Conservation (phyloP, 2,797 vertebrate species). For the Thripadectes ignobilis region DNA sequence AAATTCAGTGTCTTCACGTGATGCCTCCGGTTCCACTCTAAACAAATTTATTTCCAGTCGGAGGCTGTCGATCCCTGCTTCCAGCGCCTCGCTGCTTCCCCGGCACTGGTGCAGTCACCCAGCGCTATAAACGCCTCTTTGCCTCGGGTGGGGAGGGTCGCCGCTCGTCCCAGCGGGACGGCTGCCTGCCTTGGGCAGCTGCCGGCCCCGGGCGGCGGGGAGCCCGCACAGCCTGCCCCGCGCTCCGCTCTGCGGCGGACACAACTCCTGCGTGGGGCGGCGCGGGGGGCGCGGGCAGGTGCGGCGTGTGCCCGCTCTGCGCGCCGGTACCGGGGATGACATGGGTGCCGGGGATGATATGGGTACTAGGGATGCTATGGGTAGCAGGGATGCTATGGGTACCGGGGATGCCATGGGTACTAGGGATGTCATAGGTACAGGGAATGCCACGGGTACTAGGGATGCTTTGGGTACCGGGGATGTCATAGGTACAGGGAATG, state of each 20-base stretch:
- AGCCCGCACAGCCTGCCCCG: neutral
- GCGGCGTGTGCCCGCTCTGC: neutral
- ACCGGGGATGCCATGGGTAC: neutral
- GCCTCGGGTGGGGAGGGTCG: neutral
- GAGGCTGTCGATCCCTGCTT: neutral
- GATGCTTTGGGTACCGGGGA: neutral
- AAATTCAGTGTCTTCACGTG: neutral
- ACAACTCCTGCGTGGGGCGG: accelerated
- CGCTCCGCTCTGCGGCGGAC: neutral
- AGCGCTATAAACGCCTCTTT: accelerated
- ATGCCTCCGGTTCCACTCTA: neutral
- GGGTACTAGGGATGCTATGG: too few relatives aligned
- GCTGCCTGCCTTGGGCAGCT: neutral
- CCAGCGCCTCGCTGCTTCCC: neutral
- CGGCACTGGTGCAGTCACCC: neutral
- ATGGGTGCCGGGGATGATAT: too few relatives aligned
- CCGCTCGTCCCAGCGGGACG: neutral
- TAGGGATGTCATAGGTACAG: too few relatives aligned
- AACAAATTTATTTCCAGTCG: neutral
- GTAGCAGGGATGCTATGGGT: too few relatives aligned
- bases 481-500: too few relatives aligned
- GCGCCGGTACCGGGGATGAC: neutral
- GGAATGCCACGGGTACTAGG: too few relatives aligned
- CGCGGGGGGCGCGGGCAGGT: neutral
- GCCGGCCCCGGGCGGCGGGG: neutral